Base-by-base conservation (phyloP, 1,140 invertebrate genomes). In the Pogonomyrmex barbatus region DNA sequence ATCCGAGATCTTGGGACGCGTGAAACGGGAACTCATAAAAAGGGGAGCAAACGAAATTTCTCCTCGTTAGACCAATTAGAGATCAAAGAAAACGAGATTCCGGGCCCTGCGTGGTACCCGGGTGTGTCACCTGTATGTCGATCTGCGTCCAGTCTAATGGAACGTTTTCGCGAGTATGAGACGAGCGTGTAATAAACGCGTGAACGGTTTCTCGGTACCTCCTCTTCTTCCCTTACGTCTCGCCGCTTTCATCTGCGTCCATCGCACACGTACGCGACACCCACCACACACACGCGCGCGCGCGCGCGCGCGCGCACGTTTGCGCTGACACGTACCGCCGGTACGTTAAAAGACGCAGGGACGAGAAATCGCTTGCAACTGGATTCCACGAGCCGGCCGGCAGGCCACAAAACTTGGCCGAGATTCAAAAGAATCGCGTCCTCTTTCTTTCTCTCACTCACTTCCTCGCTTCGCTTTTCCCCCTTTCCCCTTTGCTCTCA, bases 361-460 rank as follows among this genome's bases (percentile, higher is more conserved):
- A 90, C 89, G 90, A 91, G 90, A 90, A 91, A 91, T 91, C 89
- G 87, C 75, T 63, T 70, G 90, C 84, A 88, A 91, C 90, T 91
- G 89, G 89, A 91, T 91, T 90, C 89, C 90, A 87, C 89, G 78
- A 88, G 86, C 77, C 89, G 82, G 86, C 89, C 86, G 86, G 70
- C 87, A 88, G 86, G 82, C 84, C 90, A 87, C 90, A 85, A 91
- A 91, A 91, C 89, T 91, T 91, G 89, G 90, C 89, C 82, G 89
- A 71, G 60, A 70, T 87, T 91, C 90, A 91, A 91, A 91, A 90
- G 89, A 91, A 87, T 91, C 87, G 86, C 47, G 33, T 75, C 42
- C 45, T 79, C 88, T 42, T 71, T 45, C 54, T 67, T n/a, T 70
- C 60, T 30, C 39, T 30, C 39, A 24, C 24, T 24, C 24, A 24